phyloP scores from a whole-genome alignment of 2,888 invertebrate genomes.

The Corythucha ciliata region DNA sequence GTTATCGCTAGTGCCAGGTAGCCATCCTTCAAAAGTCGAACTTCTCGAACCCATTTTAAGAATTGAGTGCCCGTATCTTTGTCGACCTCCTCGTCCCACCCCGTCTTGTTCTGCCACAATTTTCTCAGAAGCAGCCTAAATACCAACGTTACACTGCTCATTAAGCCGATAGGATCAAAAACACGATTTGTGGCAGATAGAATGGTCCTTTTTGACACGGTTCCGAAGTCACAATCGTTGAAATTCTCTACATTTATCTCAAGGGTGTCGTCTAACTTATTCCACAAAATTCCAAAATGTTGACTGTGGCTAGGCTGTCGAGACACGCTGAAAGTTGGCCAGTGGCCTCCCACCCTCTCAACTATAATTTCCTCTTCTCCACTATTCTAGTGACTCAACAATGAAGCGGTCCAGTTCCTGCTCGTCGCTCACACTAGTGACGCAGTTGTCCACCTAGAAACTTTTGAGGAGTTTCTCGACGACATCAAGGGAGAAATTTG shows the following conservation, averaged over 20 bases:
- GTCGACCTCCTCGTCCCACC: neutral
- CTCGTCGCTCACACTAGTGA: neutral
- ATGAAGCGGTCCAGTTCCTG: neutral
- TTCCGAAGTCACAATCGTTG: no score
- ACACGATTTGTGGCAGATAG: neutral
- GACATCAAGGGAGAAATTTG: neutral
- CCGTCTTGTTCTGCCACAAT: neutral
- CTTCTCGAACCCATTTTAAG: neutral
- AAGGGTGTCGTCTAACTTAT: no score
- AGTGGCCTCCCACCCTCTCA: neutral
- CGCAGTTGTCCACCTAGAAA: neutral
- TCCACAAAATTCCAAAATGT: neutral
- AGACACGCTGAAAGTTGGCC: neutral
- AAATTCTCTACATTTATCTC: no score
- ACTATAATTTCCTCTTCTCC: neutral
- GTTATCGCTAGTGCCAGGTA: neutral
- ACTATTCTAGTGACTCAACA: neutral
- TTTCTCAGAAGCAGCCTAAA: neutral
- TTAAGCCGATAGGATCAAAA: neutral
- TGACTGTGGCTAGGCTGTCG: neutral
- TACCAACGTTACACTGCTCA: neutral
- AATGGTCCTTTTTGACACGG: neutral
- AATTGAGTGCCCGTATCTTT: neutral
- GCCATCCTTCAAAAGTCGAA: neutral
- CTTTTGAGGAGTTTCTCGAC: neutral